Base-by-base conservation (phyloP, 2,113 vertebrate species). In the Setophaga kirtlandii region DNA sequence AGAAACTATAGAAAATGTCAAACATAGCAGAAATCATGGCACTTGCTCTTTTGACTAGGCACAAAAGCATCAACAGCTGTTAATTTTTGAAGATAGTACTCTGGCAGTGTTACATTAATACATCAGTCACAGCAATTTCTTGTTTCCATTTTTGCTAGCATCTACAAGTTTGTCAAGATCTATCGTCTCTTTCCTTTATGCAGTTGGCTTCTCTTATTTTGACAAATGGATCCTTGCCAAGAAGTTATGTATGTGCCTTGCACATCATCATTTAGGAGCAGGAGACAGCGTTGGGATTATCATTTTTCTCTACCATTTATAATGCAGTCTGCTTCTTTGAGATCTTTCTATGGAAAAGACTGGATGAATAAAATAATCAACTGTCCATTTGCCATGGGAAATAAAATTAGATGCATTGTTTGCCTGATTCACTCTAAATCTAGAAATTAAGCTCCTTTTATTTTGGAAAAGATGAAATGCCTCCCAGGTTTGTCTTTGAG, bases 21-120 rank as follows among this genome's bases (percentile, higher is more conserved):
- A 97, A 95, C 87, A 80, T 89, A 94, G 92, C 94, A 97, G 81
- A 96, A 96, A 96, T 94, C 82, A 83, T 94, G 81, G 87, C 95
- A 95, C 89, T 68, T 97, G 90, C 87, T 97, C 94, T 97, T 97
- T 96, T 84, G 87, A 94, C 93, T 90, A 73, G 87, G 77, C 86
- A 70, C 56, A 79, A 91, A 92, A 93, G 69, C 83, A 73, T 70
- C 73, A 87, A 84, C 68, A 94, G 90, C 92, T 94, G 91, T 82
- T 94, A 75, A 86, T 91, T 90, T 75, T 60, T 35, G 91, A 87
- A 87, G 95, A 69, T 33, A 42, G 89, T 63, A 30, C 47, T 23
- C 49, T 62, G 91, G 42, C 58, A 28, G 67, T 14, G 16, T 63
- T 85, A 62, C 50, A 62, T 89, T 69, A 83, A 75, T 74, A 58